Percentiles rank a stretch among this genome's conserved stretches.
Conservation (phyloP, 2,888 invertebrate species). For the Lymantria monacha region DNA sequence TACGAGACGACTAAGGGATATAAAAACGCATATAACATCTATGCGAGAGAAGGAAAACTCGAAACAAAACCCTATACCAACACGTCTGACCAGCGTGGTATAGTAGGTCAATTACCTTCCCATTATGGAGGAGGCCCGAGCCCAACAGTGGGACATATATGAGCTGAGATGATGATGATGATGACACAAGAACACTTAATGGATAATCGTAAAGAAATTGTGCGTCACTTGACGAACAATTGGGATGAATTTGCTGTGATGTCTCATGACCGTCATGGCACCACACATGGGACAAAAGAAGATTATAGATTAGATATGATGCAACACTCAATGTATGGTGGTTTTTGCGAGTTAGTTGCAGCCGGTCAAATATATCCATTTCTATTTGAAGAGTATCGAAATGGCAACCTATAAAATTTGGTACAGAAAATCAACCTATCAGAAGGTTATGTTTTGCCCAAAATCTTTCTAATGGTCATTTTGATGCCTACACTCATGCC, state of each 20-base stretch:
- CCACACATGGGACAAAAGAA: neutral
- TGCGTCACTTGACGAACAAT: neutral
- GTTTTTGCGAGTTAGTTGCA: slow-evolving; percentile 5
- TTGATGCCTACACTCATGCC: neutral
- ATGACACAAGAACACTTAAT: neutral
- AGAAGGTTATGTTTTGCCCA: neutral
- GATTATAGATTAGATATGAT: neutral
- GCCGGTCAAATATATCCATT: slow-evolving; percentile 2
- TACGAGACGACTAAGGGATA: no score
- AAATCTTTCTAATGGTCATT: neutral
- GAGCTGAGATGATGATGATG: no score
- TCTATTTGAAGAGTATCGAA: slow-evolving; percentile 4
- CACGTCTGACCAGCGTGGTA: no score
- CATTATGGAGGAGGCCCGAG: no score
- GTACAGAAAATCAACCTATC: neutral
- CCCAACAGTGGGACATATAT: no score
- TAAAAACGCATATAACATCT: no score
- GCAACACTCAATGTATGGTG: neutral
- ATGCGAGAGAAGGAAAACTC: no score
- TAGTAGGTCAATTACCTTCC: no score
- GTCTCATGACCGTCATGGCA: neutral
- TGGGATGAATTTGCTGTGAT: neutral
- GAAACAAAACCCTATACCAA: no score
- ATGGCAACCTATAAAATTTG: slow-evolving; percentile 2
- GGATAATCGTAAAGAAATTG: neutral